phyloP scores from a whole-genome alignment of 2,888 invertebrate species.

The Drosophila testacea region DNA sequence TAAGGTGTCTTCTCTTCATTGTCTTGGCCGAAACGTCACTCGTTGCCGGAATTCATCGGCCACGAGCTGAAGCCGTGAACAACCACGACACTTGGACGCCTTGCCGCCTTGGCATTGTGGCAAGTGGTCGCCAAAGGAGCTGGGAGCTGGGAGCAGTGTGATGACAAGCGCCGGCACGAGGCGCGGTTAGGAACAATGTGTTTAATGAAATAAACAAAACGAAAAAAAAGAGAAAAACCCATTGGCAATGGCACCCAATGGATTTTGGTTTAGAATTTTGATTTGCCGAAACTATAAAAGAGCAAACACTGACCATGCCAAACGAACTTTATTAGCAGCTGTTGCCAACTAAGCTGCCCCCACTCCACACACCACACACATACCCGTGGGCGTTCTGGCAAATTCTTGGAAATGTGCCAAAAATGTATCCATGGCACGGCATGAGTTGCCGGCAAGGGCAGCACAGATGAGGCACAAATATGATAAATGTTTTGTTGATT shows the following conservation, averaged over 20 bases:
- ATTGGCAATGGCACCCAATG: conserved; percentile 26
- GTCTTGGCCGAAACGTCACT: conserved; percentile 51
- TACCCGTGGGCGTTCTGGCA: conserved; percentile 46
- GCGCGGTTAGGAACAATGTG: conserved; percentile 20
- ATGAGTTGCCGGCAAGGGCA: conserved; percentile 38
- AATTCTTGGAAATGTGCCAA: conserved; percentile 51
- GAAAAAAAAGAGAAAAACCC: not conserved
- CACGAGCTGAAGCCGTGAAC: conserved; percentile 65
- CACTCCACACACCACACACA: conserved; percentile 5
- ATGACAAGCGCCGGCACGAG: conserved; percentile 44
- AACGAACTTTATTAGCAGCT: conserved; percentile 66
- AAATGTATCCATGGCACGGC: conserved; percentile 19
- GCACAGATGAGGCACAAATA: conserved; percentile 8
- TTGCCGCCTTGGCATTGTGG: conserved; percentile 10
- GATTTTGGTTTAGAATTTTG: conserved; percentile 27
- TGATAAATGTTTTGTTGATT: conserved; percentile 31
- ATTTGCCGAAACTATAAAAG: conserved; percentile 34
- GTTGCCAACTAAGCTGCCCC: conserved; percentile 56
- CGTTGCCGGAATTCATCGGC: conserved; percentile 54
- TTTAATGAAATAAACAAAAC: conserved; percentile 12
- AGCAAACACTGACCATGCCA: conserved; percentile 69
- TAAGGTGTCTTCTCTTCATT: conserved; percentile 4
- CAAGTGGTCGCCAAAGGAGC: conserved; percentile 3
- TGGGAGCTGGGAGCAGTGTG: not conserved
- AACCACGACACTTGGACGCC: conserved; percentile 20